These are phyloP conservation scores for Thamnophis sirtalis DNA, from an alignment of 2,113 vertebrate species.

Conservation along the genomic window DNA sequence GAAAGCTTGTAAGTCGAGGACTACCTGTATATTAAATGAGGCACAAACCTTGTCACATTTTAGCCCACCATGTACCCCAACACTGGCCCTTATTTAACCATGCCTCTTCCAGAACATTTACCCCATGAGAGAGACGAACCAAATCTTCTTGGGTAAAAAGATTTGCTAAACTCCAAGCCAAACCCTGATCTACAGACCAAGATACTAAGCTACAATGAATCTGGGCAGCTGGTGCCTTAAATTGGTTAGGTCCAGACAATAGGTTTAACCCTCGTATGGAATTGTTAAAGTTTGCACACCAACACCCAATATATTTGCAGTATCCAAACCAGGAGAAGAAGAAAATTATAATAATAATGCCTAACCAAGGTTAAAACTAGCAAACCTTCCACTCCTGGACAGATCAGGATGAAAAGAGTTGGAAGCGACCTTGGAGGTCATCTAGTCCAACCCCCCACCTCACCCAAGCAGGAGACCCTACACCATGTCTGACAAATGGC, in stretches of 20 bases:
- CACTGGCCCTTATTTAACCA: not conserved
- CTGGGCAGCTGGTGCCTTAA: not conserved
- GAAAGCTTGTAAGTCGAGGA: not conserved
- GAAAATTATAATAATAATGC: not conserved
- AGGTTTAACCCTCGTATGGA: not conserved
- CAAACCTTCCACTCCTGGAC: not conserved
- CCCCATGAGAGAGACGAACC: no score
- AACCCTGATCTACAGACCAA: not conserved
- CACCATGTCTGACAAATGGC: no score
- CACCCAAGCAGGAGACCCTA: no score
- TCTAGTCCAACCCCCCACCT: no score
- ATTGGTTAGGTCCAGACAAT: not conserved
- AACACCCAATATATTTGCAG: not conserved
- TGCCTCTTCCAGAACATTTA: not conserved
- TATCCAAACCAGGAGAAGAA: not conserved
- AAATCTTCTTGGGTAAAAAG: not conserved
- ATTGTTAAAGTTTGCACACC: not conserved
- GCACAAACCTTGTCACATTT: not conserved
- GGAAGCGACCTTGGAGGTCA: no score
- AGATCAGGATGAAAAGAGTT: not conserved
- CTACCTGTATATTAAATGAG: not conserved
- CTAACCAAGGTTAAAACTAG: not conserved
- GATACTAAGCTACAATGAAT: not conserved
- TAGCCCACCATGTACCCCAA: not conserved
- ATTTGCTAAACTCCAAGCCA: not conserved